Base-by-base conservation (phyloP, 2,113 vertebrate species). In the Lepisosteus osseus region DNA sequence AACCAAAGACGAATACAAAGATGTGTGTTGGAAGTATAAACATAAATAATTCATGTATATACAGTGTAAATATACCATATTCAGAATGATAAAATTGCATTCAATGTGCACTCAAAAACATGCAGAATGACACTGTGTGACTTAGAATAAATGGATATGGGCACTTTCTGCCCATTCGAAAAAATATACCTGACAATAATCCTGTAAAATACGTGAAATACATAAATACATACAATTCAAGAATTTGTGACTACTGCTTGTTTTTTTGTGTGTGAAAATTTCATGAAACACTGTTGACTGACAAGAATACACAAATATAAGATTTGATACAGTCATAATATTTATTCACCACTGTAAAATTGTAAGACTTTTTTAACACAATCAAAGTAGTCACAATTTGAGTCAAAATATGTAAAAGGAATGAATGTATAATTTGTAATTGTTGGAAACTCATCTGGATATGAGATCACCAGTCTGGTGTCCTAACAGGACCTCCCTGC, bases 251-350 rank as follows among this genome's bases (percentile, higher is more conserved):
- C 29, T 29, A 29, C 29, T 9, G 7, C 5, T 13, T 73, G 61
- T 72, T n/a, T 61, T 68, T 61, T 41, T 3, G n/a, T 9, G 40
- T 67, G 2, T 61, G 43, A 41, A 61, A 61, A 71, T 71, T 61
- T 84, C 85, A 84, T 80, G 86, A 80, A 89, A 88, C 85, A 88
- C 87, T 74, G 81, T 62, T 72, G 84, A 91, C 87, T 79, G 79
- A 92, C 86, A 89, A 83, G 83, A 86, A 76, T 78, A 72, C 68
- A 78, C 73, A 80, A 69, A 68, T 68, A 54, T 64, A 70, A 54
- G 7, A 15, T 13, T 44, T 29, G 29, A 41, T 40, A 15, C 43
- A 68, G 14, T 40, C 9, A 14, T 3, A 14, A n/a, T 42, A 69
- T 13, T 70, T 40, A 47, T n/a, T 70, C 56, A 62, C 17, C 56